Evolutionary conservation across 2,888 invertebrate species (phyloP).

Genomic region (Aleiodes leptofemur): DNA sequence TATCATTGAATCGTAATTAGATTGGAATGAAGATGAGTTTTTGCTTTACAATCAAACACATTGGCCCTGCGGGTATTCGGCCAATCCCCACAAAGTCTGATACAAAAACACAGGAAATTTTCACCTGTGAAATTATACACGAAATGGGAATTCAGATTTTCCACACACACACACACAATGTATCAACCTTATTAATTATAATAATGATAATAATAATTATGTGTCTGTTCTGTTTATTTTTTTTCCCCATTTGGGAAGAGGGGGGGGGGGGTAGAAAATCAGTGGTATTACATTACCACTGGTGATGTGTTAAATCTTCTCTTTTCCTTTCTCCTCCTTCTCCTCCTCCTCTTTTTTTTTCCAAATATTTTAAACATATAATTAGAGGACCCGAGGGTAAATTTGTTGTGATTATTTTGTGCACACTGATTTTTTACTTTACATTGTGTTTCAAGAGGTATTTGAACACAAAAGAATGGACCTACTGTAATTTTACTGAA

Average conservation of each 20-base stretch:
- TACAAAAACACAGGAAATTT: background rate
- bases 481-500: constrained; percentile 26
- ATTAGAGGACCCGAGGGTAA: constrained; percentile 23
- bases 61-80: constrained; percentile 19
- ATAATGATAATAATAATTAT: constrained; percentile 31
- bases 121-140: too few species aligned
- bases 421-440: constrained; percentile 21
- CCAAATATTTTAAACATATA: background rate
- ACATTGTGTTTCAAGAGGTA: background rate
- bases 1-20: constrained; percentile 28
- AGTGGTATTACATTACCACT: constrained; percentile 9
- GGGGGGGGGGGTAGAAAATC: background rate
- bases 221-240: background rate
- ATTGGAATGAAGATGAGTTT: constrained; percentile 10
- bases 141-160: constrained; percentile 8
- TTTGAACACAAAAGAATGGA: constrained; percentile 19
- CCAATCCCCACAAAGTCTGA: constrained; percentile 11
- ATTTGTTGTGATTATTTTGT: constrained; percentile 19
- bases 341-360: too few species aligned
- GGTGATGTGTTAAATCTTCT: background rate
- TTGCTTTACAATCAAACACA: constrained; percentile 13
- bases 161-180: constrained; percentile 4
- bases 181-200: constrained; percentile 30
- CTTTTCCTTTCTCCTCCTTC: too few species aligned
- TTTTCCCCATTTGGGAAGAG: background rate